A percentile compares a stretch with the other conserved stretches of the same genome.
Conservation (phyloP, 2,113 vertebrate genomes). For the Enhydra lutris region DNA sequence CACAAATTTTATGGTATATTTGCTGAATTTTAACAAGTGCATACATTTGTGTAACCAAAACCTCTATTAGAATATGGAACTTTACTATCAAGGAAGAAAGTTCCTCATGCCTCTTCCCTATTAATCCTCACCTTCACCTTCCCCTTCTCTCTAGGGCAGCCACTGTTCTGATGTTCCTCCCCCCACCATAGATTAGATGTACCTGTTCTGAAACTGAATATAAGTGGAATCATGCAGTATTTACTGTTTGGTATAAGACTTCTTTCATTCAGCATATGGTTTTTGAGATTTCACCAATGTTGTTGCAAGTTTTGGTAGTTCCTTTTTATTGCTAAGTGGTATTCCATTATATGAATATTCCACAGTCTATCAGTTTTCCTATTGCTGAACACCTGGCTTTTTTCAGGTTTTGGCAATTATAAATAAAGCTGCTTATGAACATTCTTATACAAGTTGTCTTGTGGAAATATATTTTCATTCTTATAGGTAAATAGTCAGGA, state of each 20-base stretch:
- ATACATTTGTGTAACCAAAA: not conserved
- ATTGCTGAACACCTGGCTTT: not conserved
- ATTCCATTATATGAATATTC: not conserved
- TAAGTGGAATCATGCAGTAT: conserved; percentile 10
- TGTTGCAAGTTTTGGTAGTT: not conserved
- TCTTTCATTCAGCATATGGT: not conserved
- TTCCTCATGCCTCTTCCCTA: not conserved
- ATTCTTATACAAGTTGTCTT: not conserved
- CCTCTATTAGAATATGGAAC: not conserved
- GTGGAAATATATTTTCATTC: not conserved
- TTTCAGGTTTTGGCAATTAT: not conserved
- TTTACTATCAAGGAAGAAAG: not conserved
- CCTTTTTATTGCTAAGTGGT: not conserved
- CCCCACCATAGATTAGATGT: not conserved
- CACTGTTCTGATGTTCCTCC: not conserved
- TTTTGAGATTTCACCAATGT: conserved; percentile 16
- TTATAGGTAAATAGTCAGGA: not conserved
- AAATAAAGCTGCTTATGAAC: not conserved
- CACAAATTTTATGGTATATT: not conserved
- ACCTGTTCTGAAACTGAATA: not conserved
- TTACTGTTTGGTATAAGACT: not conserved
- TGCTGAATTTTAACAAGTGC: conserved; percentile 24
- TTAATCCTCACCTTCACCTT: not conserved
- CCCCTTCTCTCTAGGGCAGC: not conserved
- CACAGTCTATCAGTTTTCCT: conserved; percentile 23